Percentiles rank a stretch among this genome's conserved stretches.
Evolutionary conservation across 2,888 invertebrate species (phyloP).

Genomic region (Apodemia hepburni): DNA sequence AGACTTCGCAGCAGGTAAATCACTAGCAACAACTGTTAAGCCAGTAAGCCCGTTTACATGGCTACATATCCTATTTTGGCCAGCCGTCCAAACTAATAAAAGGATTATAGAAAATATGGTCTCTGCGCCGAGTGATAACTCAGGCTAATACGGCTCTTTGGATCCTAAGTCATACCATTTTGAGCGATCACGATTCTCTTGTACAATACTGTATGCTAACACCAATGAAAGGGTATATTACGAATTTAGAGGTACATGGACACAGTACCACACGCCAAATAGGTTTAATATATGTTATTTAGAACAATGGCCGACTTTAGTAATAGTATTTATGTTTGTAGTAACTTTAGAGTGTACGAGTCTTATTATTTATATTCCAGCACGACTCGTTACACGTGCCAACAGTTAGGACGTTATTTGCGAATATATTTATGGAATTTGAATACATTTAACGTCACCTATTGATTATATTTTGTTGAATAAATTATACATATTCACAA

Average conservation of each 20-base stretch:
- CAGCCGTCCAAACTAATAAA: slow-evolving; percentile 26
- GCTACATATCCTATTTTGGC: slow-evolving; percentile 31
- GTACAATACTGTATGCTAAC: slow-evolving; percentile 18
- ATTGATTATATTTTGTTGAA: too few relatives aligned
- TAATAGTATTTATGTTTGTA: slow-evolving; percentile 8
- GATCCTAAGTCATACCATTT: slow-evolving; percentile 32
- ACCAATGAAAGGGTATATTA: slow-evolving; percentile 12
- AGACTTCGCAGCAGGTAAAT: slow-evolving; percentile 41
- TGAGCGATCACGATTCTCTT: slow-evolving; percentile 32
- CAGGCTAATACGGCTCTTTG: slow-evolving; percentile 26
- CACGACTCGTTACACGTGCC: not conserved
- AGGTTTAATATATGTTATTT: slow-evolving; percentile 12
- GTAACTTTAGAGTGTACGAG: not conserved
- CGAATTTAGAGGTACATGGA: slow-evolving; percentile 3
- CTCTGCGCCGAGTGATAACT: slow-evolving; percentile 24
- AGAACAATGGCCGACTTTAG: slow-evolving; percentile 9
- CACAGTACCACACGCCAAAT: slow-evolving; percentile 6
- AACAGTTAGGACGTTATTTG: not conserved
- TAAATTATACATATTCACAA: too few relatives aligned
- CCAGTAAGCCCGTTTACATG: slow-evolving; percentile 39
- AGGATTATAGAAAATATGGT: slow-evolving; percentile 24
- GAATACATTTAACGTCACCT: too few relatives aligned
- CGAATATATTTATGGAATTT: not conserved
- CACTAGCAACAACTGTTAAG: slow-evolving; percentile 38
- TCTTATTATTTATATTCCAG: not conserved